Conservation (phyloP, 2,888 invertebrate species). For the Mermis nigrescens region DNA sequence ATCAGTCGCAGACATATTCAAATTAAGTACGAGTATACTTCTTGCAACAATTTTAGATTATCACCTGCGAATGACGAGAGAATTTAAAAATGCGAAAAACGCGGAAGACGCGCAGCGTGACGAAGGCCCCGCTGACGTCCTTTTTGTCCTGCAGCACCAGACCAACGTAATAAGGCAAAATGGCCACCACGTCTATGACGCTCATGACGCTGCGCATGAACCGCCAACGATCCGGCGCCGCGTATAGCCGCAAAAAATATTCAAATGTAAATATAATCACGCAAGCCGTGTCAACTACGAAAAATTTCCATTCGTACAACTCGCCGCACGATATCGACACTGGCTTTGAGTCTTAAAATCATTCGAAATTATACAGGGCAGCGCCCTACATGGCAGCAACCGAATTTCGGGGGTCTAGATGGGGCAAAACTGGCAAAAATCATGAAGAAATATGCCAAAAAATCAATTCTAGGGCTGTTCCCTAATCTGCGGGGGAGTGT, state of each 20-base stretch:
- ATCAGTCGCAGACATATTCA: too few relatives aligned
- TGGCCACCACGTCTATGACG: conserved; percentile 96
- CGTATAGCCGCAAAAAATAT: conserved; percentile 72
- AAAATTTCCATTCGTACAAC: conserved; percentile 56
- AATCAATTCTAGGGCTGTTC: too few relatives aligned
- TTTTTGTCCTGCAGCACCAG: conserved; percentile 48
- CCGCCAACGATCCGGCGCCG: conserved; percentile 92
- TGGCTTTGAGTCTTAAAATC: not conserved
- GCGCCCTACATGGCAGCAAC: too few relatives aligned
- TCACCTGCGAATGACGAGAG: conserved; percentile 96
- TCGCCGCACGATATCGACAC: conserved; percentile 61
- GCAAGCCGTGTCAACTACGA: conserved; percentile 97
- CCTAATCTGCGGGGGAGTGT: too few relatives aligned
- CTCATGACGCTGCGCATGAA: conserved; percentile 97
- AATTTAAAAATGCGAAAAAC: conserved; percentile 99
- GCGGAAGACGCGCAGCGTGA: conserved; percentile 90
- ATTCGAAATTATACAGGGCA: too few relatives aligned
- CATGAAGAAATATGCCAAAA: too few relatives aligned
- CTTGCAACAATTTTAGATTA: too few relatives aligned
- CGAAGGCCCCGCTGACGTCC: conserved; percentile 78
- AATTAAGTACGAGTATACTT: too few relatives aligned
- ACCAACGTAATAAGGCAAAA: conserved; percentile 94
- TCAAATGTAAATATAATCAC: conserved; percentile 99
- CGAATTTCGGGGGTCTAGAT: too few relatives aligned
- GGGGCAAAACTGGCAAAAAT: too few relatives aligned